A percentile compares a stretch with the other conserved stretches of the same genome.
Conservation (phyloP, 2,888 invertebrate species). For the Lypha dubia region DNA sequence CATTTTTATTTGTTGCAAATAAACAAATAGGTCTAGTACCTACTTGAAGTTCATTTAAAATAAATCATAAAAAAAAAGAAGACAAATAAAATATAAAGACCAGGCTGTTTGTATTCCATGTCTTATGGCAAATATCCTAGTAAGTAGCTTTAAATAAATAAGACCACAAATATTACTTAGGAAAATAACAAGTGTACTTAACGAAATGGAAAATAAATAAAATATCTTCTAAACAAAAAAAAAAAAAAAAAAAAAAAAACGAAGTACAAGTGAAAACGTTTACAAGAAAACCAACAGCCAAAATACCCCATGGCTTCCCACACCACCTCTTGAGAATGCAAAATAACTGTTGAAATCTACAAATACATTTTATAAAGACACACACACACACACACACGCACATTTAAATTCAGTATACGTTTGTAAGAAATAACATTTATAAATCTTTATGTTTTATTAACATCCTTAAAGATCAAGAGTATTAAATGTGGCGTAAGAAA, state of each 20-base stretch:
- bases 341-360: conserved; percentile 45
- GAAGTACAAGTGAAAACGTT: conserved; percentile 11
- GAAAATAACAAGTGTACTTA: conserved; percentile 57
- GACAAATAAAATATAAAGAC: conserved; percentile 46
- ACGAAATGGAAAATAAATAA: conserved; percentile 70
- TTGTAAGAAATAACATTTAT: conserved; percentile 1
- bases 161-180: conserved; percentile 69
- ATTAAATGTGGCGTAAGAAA: conserved; percentile 40
- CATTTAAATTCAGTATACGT: neutral
- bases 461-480: conserved; percentile 44
- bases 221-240: conserved; percentile 33
- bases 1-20: conserved; percentile 43
- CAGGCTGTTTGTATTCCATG: conserved; percentile 16
- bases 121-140: conserved; percentile 8
- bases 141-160: conserved; percentile 59
- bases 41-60: conserved; percentile 13
- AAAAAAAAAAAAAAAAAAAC: too few relatives aligned
- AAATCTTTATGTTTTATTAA: conserved; percentile 31
- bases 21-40: conserved; percentile 53
- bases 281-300: neutral
- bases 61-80: conserved; percentile 5
- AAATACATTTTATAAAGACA: conserved; percentile 9
- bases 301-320: too few relatives aligned
- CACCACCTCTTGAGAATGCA: neutral
- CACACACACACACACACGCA: neutral